Evolutionary conservation across 2,888 invertebrate genomes (phyloP).

Genomic region (Epistrophella euchroma): DNA sequence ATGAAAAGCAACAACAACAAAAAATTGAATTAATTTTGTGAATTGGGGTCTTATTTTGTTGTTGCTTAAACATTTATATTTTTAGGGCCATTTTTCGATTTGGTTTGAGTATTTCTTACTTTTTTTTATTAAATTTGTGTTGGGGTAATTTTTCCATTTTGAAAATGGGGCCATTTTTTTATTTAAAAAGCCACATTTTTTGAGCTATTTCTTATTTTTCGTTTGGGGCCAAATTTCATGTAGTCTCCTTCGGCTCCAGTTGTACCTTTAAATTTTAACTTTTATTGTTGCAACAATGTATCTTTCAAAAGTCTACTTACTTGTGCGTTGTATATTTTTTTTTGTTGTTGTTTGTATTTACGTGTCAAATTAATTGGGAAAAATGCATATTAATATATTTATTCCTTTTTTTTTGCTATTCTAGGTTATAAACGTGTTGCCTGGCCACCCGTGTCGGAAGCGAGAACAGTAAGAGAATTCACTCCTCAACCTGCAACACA

Average conservation of each 20-base stretch:
- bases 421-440: conserved; percentile 93
- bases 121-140: too few species aligned
- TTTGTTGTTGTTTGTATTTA: background rate
- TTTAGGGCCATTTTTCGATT: too few species aligned
- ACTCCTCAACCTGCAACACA: conserved; percentile 82
- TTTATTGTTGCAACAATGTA: background rate
- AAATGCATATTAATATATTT: conserved; percentile 62
- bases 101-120: too few species aligned
- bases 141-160: too few species aligned
- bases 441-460: conserved; percentile 92
- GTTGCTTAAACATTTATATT: too few species aligned
- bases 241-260: background rate
- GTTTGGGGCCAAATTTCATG: too few species aligned
- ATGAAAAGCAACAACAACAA: too few species aligned
- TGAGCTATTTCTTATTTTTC: too few species aligned
- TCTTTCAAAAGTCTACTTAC: conserved; percentile 11
- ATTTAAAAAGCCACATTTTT: too few species aligned
- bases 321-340: conserved; percentile 6
- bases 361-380: conserved; percentile 72
- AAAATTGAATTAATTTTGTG: too few species aligned
- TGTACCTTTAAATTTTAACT: background rate
- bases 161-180: too few species aligned
- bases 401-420: background rate
- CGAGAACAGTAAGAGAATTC: conserved; percentile 86
- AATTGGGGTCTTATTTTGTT: too few species aligned